These are phyloP conservation scores for Synchiropus splendidus DNA, from an alignment of 2,113 vertebrate genomes.

Conservation along the genomic window DNA sequence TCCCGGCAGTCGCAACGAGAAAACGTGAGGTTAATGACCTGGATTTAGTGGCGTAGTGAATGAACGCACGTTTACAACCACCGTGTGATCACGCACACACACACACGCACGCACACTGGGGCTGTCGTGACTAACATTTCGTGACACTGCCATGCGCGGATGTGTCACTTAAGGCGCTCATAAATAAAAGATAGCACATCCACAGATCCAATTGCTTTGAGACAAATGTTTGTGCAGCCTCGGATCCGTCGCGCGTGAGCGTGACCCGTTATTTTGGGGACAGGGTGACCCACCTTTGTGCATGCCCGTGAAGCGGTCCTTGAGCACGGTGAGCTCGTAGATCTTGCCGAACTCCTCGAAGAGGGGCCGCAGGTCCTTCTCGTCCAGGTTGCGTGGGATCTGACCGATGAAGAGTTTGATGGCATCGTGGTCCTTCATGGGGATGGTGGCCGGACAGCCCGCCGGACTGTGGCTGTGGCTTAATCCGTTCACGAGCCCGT, in stretches of 20 bases:
- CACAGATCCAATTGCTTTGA: slow-evolving; percentile 1
- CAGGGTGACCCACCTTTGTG: slow-evolving; percentile 88
- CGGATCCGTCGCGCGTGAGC: slow-evolving; percentile 8
- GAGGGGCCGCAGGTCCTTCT: slow-evolving; percentile 98
- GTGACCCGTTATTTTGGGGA: slow-evolving; percentile 14
- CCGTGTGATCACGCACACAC: slow-evolving; percentile 28
- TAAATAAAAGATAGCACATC: background rate
- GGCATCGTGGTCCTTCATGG: slow-evolving; percentile 99
- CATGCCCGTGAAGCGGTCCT: slow-evolving; percentile 99
- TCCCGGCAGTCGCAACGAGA: slow-evolving; percentile 31
- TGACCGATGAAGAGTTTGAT: slow-evolving; percentile 99
- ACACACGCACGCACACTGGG: slow-evolving; percentile 24
- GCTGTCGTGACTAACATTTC: slow-evolving; percentile 52
- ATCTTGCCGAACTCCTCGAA: slow-evolving; percentile 99
- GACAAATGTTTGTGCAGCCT: slow-evolving; percentile 15
- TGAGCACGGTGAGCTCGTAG: slow-evolving; percentile 98
- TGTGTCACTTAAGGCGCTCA: slow-evolving; percentile 8
- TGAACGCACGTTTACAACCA: slow-evolving; percentile 43
- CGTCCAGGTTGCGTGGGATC: slow-evolving; percentile 99
- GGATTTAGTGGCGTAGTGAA: slow-evolving; percentile 36
- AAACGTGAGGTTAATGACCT: slow-evolving; percentile 38
- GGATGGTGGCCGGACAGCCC: slow-evolving; percentile 92
- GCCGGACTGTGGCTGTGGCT: slow-evolving; percentile 89
- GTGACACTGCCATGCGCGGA: slow-evolving; percentile 30
- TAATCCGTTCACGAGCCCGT: slow-evolving; percentile 99